A percentile compares a stretch with the other conserved stretches of the same genome.
These are phyloP conservation scores for Triplophysa bombifrons DNA, from an alignment of 2,797 vertebrate species.

Conservation along the genomic window DNA sequence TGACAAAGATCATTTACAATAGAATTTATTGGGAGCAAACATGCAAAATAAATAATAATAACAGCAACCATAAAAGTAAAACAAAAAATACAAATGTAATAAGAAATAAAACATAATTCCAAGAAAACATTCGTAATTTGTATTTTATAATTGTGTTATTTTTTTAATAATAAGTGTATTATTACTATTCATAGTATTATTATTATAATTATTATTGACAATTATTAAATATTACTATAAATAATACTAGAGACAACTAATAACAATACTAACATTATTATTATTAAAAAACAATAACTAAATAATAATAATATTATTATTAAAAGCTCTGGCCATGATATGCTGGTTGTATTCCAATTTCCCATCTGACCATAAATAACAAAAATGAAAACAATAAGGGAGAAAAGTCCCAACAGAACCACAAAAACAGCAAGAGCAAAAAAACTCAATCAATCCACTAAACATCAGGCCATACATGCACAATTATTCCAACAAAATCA, in stretches of 20 bases:
- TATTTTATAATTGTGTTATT: neutral
- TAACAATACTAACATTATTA: too few species aligned
- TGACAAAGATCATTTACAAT: constrained; percentile 82
- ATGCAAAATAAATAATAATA: constrained; percentile 63
- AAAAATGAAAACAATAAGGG: constrained; percentile 11
- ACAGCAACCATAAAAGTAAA: constrained; percentile 56
- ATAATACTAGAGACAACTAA: neutral
- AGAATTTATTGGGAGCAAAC: constrained; percentile 66
- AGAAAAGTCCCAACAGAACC: constrained; percentile 61
- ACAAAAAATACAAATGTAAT: constrained; percentile 49
- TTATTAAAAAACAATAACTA: constrained; percentile 8
- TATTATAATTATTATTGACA: too few species aligned
- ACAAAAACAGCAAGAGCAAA: constrained; percentile 59
- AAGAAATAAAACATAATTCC: neutral
- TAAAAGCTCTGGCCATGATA: constrained; percentile 67
- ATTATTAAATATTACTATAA: too few species aligned
- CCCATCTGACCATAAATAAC: constrained; percentile 58
- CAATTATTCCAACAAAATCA: constrained; percentile 60
- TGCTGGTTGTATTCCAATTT: constrained; percentile 71
- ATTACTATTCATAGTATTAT: too few species aligned
- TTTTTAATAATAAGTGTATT: constrained; percentile 21
- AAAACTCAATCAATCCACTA: constrained; percentile 60
- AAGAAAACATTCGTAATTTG: constrained; percentile 32
- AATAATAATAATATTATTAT: constrained; percentile 14
- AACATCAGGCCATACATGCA: constrained; percentile 72